Conservation (phyloP, 2,888 invertebrate species). For the Chaitophorus viminalis region DNA sequence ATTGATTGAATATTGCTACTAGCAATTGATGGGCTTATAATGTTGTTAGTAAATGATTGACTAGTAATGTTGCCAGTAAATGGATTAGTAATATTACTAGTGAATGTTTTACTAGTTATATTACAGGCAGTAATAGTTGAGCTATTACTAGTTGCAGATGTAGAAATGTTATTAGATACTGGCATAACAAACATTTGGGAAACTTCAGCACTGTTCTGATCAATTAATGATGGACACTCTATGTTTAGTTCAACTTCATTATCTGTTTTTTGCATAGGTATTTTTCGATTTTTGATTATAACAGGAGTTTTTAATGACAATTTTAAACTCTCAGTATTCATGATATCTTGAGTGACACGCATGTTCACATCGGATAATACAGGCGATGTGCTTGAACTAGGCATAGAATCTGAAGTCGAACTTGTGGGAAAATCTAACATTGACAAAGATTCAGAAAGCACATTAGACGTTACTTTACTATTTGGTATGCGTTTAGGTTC, state of each 20-base stretch:
- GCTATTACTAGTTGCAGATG: conserved; percentile 15
- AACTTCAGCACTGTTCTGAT: conserved; percentile 15
- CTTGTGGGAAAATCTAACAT: conserved; percentile 51
- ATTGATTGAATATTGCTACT: conserved; percentile 20
- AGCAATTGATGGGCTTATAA: neutral
- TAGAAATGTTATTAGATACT: conserved; percentile 27
- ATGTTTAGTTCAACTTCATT: conserved; percentile 42
- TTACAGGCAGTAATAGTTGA: conserved; percentile 7
- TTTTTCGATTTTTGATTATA: conserved; percentile 23
- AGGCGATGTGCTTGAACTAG: conserved; percentile 52
- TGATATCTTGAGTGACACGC: conserved; percentile 20
- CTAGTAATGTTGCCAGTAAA: conserved; percentile 1
- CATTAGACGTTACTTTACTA: conserved; percentile 24
- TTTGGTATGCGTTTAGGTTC: conserved; percentile 35
- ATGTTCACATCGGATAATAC: conserved; percentile 35
- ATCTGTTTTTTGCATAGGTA: conserved; percentile 47
- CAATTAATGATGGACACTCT: conserved; percentile 6
- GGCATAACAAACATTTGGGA: conserved; percentile 35
- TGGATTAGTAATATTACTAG: neutral
- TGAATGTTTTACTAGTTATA: conserved; percentile 7
- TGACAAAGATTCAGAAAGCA: conserved; percentile 40
- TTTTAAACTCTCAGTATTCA: conserved; percentile 5
- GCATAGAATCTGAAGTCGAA: conserved; percentile 51
- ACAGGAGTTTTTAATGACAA: conserved; percentile 7
- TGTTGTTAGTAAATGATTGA: neutral